Conservation (phyloP, 2,113 vertebrate species). For the sheep (Ovis aries) region ARS-UI_Ramb_v3.0 NC_056059.1:103908001-103908500, state of each 20-base stretch:
- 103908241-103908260: rapidly evolving
- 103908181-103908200: rapidly evolving
- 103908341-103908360: neutral
- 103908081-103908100: rapidly evolving
- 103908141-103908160: rapidly evolving
- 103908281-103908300: rapidly evolving
- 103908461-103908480: neutral
- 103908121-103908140: rapidly evolving
- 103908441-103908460: neutral
- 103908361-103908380: rapidly evolving
- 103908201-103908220: rapidly evolving
- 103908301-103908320: neutral
- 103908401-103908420: rapidly evolving
- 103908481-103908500: neutral
- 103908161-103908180: rapidly evolving
- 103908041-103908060: neutral
- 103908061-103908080: neutral
- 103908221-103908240: rapidly evolving
- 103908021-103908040: neutral
- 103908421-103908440: neutral
- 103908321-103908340: neutral
- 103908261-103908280: neutral
- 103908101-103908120: rapidly evolving
- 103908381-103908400: neutral
- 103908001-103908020: neutral